Evolutionary conservation across 2,113 vertebrate genomes (phyloP), one percentile per base, ranked within the genome.

Genomic region (Amblyopsis rosae): DNA sequence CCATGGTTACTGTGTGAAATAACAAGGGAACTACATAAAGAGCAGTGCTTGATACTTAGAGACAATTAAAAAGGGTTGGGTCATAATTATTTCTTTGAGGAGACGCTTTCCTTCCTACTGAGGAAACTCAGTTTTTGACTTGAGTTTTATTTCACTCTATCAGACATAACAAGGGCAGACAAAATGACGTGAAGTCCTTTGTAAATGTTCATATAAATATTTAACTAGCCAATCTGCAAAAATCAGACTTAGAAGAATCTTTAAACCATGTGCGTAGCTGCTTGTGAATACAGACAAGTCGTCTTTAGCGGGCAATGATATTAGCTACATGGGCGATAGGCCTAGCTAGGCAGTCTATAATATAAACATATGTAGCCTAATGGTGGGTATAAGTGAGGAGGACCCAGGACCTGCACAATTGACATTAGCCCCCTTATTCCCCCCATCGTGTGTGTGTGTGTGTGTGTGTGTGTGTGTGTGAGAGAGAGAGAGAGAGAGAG

Each of bases 31-130:
- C 15, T 48, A 46, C 69, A 80, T 66, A 54, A 70, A 73, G 72
- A 35, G n/a, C 12, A 61, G 68, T 68, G 59, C 72, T 66, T 81
- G 84, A 75, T 46, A 60, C 64, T 66, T 65, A 54, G 70, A 57
- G 49, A 65, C 69, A 73, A 75, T 85, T 88, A 76, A 86, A 85
- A 86, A 77, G 82, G 78, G 78, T 66, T 85, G 84, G 79, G 85
- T 83, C 87, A 71, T 84, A 84, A 89, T 86, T 85, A 80, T 73
- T 80, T 79, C 88, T 91, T 88, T 88, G 86, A 89, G 88, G 84
- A 82, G 68, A 69, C 53, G 59, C 85, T 90, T 87, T 87, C 69
- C 82, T 82, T 77, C 75, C 82, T 13, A 69, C 84, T 79, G 82
- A 86, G 69, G 77, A 82, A 80, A 70, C 67, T 76, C 84, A 79